A percentile compares a stretch with the other conserved stretches of the same genome.
phyloP scores from a whole-genome alignment of 2,888 invertebrate species.

The Scaptomyza flava region DNA sequence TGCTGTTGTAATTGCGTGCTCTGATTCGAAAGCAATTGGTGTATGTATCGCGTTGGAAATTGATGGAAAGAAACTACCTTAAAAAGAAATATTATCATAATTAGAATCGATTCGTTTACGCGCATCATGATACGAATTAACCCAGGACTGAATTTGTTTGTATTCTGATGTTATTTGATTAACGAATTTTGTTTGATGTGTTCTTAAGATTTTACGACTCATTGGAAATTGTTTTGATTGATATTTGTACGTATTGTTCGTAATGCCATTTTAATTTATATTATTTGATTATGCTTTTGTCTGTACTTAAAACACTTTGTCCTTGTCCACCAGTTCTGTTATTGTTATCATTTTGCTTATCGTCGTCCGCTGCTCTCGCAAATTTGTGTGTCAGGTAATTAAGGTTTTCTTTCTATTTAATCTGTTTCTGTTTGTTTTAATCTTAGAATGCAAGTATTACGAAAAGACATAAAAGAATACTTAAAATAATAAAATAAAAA shows the following conservation, averaged over 20 bases:
- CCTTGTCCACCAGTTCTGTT: constrained; percentile 49
- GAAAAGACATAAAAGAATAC: constrained; percentile 53
- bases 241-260: constrained; percentile 41
- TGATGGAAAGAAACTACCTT: constrained; percentile 46
- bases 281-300: constrained; percentile 41
- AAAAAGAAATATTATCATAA: constrained; percentile 9
- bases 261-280: constrained; percentile 60
- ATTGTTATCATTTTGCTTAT: constrained; percentile 22
- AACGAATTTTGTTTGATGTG: constrained; percentile 46
- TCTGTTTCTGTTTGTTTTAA: constrained; percentile 50
- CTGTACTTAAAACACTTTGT: constrained; percentile 44
- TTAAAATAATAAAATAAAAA: constrained; percentile 45
- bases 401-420: constrained; percentile 27
- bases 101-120: constrained; percentile 36
- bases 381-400: constrained; percentile 47
- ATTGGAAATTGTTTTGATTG: constrained; percentile 52
- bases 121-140: constrained; percentile 53
- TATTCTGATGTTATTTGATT: constrained; percentile 57
- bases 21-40: constrained; percentile 56
- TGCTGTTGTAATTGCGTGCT: constrained; percentile 41
- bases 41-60: constrained; percentile 41
- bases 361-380: constrained; percentile 29
- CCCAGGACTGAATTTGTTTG: constrained; percentile 72
- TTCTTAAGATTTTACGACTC: constrained; percentile 34
- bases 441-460: constrained; percentile 68